phyloP scores from a whole-genome alignment of 2,888 invertebrate species.

The Lathronympha strigana region DNA sequence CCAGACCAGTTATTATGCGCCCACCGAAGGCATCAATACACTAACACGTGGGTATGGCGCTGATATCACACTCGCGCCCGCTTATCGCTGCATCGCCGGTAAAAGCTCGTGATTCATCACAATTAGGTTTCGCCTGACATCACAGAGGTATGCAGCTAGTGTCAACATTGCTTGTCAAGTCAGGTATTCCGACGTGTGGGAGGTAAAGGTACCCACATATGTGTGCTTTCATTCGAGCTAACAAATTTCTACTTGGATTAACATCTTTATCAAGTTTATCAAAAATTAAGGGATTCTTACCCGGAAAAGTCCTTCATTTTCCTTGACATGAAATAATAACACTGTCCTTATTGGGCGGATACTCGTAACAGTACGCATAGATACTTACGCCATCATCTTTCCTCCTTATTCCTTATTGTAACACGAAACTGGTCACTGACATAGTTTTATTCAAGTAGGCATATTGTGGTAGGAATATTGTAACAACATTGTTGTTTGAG shows the following conservation, averaged over 20 bases:
- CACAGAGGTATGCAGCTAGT: slow-evolving; percentile 67
- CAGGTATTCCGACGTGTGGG: slow-evolving; percentile 1
- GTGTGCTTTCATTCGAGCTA: neutral
- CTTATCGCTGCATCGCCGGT: slow-evolving; percentile 80
- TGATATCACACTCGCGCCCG: slow-evolving; percentile 63
- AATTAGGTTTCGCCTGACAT: slow-evolving; percentile 78
- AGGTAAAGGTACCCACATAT: neutral
- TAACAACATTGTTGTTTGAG: no score
- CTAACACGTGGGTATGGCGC: slow-evolving; percentile 73
- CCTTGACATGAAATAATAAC: no score
- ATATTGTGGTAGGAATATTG: no score
- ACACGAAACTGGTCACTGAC: no score
- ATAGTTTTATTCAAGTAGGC: no score
- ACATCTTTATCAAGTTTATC: no score
- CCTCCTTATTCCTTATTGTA: no score
- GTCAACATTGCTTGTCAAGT: slow-evolving; percentile 56
- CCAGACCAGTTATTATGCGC: slow-evolving; percentile 82
- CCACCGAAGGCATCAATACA: slow-evolving; percentile 76
- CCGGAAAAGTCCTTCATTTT: neutral
- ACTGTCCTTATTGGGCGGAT: no score
- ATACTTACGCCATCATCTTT: no score
- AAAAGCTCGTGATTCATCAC: slow-evolving; percentile 81
- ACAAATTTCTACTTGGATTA: neutral
- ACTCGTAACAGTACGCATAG: no score
- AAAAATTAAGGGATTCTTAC: no score